Evolutionary conservation across 2,888 invertebrate genomes (phyloP), one percentile per base, ranked within the genome.

Genomic region (Silvanus unidentatus): DNA sequence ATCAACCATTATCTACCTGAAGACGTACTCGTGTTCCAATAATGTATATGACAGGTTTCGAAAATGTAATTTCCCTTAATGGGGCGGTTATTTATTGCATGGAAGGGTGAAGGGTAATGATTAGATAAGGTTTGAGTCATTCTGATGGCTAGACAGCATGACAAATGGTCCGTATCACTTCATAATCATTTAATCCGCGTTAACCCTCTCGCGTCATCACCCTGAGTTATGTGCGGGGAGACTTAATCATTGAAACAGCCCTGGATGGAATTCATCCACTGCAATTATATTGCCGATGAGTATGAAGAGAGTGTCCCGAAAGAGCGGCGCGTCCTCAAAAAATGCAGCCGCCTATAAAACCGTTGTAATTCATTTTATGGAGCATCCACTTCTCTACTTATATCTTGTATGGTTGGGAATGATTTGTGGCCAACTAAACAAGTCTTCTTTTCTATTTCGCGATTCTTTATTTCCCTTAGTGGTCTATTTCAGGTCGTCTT

Each of bases 141-240:
- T 30, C 16, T 48, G 44, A 43, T 47, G 43, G 62, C 60, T 12
- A 66, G 68, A 66, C 68, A 68, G 67, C 58, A 69, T 71, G 70
- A 70, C 69, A 69, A 70, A 71, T 71, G 69, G 68, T 66, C 63
- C 68, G 65, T 68, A 69, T 70, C 70, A 64, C 62, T 68, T 69
- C 69, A 70, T 71, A 70, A 71, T 71, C 71, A 68, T 70, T 71
- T 71, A 71, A 71, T 70, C 69, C 67, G 60, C 65, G 67, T 70
- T 71, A 70, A 70, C 70, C 71, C 70, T 69, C 68, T 68, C 69
- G 66, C 69, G 66, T 70, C 71, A 66, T 68, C 69, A 59, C 63
- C 53, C 60, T 52, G 55, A 56, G 55, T 59, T 59, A 58, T 60
- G 55, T 57, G 54, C 52, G 47, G 54, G 50, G 54, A 51, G 52